Conservation (phyloP, 2,113 vertebrate genomes). For the Neodon shergylaensis region DNA sequence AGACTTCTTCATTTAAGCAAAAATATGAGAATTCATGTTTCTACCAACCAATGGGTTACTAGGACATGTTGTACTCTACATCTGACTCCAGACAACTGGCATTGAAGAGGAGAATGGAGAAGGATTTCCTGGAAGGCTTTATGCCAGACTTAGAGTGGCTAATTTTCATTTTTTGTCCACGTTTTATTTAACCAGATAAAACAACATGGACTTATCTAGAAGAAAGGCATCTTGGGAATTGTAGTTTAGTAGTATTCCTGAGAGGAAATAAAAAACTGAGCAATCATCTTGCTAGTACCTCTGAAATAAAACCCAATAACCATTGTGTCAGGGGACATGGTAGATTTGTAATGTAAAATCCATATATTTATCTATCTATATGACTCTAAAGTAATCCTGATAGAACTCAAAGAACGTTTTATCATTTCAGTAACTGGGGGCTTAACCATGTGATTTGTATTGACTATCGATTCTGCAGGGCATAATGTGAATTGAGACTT, state of each 20-base stretch:
- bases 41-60: not conserved
- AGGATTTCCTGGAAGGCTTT: not conserved
- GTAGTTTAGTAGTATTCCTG: not conserved
- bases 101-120: not conserved
- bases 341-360: not conserved
- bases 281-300: not conserved
- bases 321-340: not conserved
- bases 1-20: not conserved
- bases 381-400: not conserved
- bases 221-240: not conserved
- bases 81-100: not conserved
- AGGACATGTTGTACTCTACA: not conserved
- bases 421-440: not conserved
- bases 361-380: not conserved
- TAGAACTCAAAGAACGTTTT: not conserved
- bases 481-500: not conserved
- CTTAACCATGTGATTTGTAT: not conserved
- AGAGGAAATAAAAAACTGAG: not conserved
- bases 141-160: not conserved
- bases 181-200: not conserved
- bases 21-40: not conserved
- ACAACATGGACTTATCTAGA: not conserved
- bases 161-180: not conserved
- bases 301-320: not conserved
- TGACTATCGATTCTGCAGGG: not conserved